Base-by-base conservation (phyloP, 2,113 vertebrate species). In the Paraplagusia blochii region DNA sequence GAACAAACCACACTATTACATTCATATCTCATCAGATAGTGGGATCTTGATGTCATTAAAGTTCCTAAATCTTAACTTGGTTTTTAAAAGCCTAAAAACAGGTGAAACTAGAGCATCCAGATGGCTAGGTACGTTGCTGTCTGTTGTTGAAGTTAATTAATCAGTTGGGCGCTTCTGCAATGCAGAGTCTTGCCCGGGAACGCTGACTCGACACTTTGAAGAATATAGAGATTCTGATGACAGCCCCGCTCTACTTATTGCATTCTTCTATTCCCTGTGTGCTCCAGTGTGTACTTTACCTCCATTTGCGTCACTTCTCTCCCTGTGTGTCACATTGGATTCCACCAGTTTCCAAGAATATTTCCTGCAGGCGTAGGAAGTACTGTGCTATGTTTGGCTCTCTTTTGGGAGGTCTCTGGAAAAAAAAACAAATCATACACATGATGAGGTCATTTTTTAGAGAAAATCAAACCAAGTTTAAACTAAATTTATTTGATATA, bases 101-200 rank as follows among this genome's bases (percentile, higher is more conserved):
- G 64, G 49, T 79, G 79, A 38, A 50, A 44, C 0, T 4, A 19
- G 50, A 54, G 42, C 29, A 47, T 70, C 56, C 86, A 82, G 77
- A 82, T 82, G 81, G 78, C 47, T 53, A 75, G 60, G 63, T 77
- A 77, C 76, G 62, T 29, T 69, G 51, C 44, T 65, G 53, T 72
- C 65, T 83, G 73, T 73, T 66, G 67, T 72, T 34, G 42, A 43
- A 67, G 83, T 79, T 80, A 77, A 89, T 88, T 84, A 80, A 86
- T 80, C 79, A 83, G 74, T 71, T 66, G 72, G 66, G 66, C 72
- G 56, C 75, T 76, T 79, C 84, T 82, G 84, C 84, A 85, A 44
- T 83, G 81, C 84, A 84, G 83, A 64, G 63, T 58, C 64, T 70
- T 11, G 43, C 44, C 35, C 22, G 1, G 33, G 22, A 69, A 62